Evolutionary conservation across 1,140 invertebrate genomes (phyloP).

Genomic region (Drosophila jambulina): DNA sequence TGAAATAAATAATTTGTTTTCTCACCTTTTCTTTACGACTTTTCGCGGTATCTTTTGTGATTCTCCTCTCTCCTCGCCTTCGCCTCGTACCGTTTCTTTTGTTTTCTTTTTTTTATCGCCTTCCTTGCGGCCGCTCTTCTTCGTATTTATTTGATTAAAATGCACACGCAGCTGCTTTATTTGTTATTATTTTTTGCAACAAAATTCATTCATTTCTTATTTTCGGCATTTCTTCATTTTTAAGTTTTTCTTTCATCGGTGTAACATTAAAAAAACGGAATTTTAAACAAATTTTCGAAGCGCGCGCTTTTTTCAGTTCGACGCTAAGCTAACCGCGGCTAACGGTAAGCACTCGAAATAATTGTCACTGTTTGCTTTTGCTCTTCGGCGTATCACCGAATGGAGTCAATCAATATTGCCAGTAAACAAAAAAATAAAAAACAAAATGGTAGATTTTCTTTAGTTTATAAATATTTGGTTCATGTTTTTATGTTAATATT

Average conservation of each 20-base stretch:
- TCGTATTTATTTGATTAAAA: constrained; percentile 36
- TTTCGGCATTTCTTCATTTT: constrained; percentile 16
- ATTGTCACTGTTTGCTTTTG: background rate
- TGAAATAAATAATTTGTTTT: constrained; percentile 74
- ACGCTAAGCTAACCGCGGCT: background rate
- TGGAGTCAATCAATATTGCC: background rate
- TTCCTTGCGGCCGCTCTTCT: constrained; percentile 17
- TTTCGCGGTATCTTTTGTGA: constrained; percentile 47
- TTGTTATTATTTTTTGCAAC: background rate
- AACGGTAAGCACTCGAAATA: constrained; percentile 6
- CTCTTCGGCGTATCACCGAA: background rate
- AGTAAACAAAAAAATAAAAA: background rate
- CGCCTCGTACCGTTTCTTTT: constrained; percentile 8
- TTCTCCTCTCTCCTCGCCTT: background rate
- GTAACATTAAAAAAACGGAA: constrained; percentile 17
- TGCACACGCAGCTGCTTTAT: constrained; percentile 29
- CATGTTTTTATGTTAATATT: background rate
- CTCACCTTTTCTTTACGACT: constrained; percentile 74
- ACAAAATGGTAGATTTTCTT: background rate
- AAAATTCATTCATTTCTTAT: constrained; percentile 49
- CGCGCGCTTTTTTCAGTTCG: constrained; percentile 23
- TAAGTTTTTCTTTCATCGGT: background rate
- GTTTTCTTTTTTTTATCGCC: constrained; percentile 31
- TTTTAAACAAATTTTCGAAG: background rate
- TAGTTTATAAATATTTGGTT: background rate